Evolutionary conservation across 2,113 vertebrate species (phyloP).

Genomic region (Campylomormyrus numenius): DNA sequence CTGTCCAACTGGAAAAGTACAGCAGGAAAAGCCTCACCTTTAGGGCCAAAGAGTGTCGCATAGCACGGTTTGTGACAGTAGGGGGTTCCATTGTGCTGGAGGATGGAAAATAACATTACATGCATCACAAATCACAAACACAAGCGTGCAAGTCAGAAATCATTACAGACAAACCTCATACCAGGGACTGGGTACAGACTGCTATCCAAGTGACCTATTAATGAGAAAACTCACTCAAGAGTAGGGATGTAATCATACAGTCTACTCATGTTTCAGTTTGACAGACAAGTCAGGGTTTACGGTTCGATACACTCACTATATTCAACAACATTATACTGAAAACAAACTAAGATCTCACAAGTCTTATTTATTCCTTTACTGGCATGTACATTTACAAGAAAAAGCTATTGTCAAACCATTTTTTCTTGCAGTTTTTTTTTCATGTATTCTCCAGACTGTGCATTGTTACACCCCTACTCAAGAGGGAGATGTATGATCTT

Average conservation of each 20-base stretch:
- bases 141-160: background rate
- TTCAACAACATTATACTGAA: background rate
- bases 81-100: slow-evolving; percentile 5
- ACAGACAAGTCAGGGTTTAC: background rate
- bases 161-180: background rate
- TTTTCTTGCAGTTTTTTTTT: background rate
- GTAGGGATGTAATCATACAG: background rate
- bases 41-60: slow-evolving; percentile 62
- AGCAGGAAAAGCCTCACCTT: slow-evolving; percentile 41
- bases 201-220: background rate
- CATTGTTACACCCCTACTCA: background rate
- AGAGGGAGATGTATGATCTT: background rate
- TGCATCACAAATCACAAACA: background rate
- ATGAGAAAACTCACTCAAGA: background rate
- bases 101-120: background rate
- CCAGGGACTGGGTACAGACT: background rate
- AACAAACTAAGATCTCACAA: background rate
- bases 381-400: background rate
- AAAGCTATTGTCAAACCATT: background rate
- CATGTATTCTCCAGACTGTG: background rate
- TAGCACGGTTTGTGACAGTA: slow-evolving; percentile 69
- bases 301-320: background rate
- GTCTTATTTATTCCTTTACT: background rate
- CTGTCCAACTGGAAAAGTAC: background rate
- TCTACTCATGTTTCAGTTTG: background rate